Conservation (phyloP, 2,888 invertebrate species). For the Halictus quadricinctus region DNA sequence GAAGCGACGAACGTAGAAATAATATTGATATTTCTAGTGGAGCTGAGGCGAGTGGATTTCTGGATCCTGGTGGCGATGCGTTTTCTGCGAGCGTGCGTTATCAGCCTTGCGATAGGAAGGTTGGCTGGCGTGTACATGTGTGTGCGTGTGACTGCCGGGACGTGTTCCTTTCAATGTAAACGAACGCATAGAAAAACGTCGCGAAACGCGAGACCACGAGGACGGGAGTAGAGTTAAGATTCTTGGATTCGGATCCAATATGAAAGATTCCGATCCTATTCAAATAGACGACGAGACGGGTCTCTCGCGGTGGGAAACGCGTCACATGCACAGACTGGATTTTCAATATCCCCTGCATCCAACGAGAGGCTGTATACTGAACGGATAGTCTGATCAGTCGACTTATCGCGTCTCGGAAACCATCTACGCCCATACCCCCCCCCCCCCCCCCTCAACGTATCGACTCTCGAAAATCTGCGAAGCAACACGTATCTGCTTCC, state of each 20-base stretch:
- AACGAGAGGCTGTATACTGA: conserved; percentile 26
- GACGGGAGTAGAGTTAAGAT: conserved; percentile 32
- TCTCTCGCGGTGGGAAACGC: conserved; percentile 7
- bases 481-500: not conserved
- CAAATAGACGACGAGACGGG: conserved; percentile 29
- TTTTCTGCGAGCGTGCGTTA: not conserved
- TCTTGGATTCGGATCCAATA: conserved; percentile 55
- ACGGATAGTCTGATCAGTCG: conserved; percentile 50
- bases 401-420: conserved; percentile 46
- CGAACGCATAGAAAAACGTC: not conserved
- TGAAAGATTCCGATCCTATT: conserved; percentile 57
- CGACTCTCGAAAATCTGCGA: not conserved
- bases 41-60: not conserved
- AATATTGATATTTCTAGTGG: not conserved
- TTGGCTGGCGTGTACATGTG: not conserved
- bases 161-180: conserved; percentile 29
- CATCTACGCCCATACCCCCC: not conserved
- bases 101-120: not conserved
- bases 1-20: not conserved
- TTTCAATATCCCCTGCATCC: conserved; percentile 55
- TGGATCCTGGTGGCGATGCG: not conserved
- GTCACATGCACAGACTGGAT: conserved; percentile 43
- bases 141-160: not conserved
- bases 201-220: conserved; percentile 5
- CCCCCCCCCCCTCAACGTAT: not conserved